Evolutionary conservation across 2,797 vertebrate species (phyloP).

Genomic region (Remorina albescens): DNA sequence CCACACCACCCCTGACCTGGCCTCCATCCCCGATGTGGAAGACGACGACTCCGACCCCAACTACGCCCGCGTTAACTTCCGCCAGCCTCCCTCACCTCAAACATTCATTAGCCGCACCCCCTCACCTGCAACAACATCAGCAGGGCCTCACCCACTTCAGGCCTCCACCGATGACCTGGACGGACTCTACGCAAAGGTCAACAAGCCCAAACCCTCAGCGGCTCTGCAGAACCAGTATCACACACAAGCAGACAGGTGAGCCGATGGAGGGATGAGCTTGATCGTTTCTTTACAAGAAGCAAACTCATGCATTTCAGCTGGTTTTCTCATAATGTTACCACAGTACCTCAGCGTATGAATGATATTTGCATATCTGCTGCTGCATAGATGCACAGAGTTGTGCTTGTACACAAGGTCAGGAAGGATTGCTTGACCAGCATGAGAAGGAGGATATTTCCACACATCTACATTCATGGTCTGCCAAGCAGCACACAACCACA

Average conservation of each 20-base stretch:
- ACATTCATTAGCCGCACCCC: slow-evolving; percentile 77
- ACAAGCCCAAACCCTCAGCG: slow-evolving; percentile 87
- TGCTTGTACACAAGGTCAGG: slow-evolving; percentile 49
- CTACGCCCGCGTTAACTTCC: slow-evolving; percentile 94
- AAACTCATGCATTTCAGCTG: background rate
- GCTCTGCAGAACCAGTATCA: slow-evolving; percentile 72
- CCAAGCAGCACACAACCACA: slow-evolving; percentile 6
- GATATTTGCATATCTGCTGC: slow-evolving; percentile 13
- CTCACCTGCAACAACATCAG: slow-evolving; percentile 47
- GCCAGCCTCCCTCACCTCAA: slow-evolving; percentile 77
- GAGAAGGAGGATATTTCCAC: slow-evolving; percentile 45
- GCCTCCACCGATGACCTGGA: slow-evolving; percentile 86
- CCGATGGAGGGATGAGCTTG: no score
- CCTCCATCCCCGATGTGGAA: slow-evolving; percentile 84
- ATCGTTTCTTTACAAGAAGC: background rate
- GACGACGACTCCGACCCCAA: slow-evolving; percentile 95
- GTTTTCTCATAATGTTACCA: background rate
- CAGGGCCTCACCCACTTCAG: slow-evolving; percentile 38
- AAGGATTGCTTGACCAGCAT: slow-evolving; percentile 30
- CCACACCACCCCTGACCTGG: slow-evolving; percentile 75
- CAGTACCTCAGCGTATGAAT: background rate
- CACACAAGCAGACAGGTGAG: slow-evolving; percentile 79
- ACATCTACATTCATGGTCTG: slow-evolving; percentile 53
- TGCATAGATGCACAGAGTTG: slow-evolving; percentile 8
- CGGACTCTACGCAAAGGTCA: slow-evolving; percentile 94